Percentiles rank a stretch among this genome's conserved stretches.
Conservation (phyloP, 92 coral and sea anemone genomes). For the Actinernus sp. region DNA sequence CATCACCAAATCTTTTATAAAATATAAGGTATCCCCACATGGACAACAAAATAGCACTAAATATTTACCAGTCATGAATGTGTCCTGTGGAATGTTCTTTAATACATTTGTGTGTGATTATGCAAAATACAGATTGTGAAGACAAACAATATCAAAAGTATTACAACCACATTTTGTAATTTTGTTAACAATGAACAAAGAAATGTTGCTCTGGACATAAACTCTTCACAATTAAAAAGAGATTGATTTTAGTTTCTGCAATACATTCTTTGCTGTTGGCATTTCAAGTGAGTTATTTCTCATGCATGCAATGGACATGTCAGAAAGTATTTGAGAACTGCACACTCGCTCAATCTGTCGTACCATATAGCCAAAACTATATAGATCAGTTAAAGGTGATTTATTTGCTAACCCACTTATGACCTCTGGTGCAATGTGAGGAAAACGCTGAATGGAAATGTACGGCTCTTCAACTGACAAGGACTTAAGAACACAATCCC, state of each 20-base stretch:
- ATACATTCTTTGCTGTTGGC: constrained; percentile 12
- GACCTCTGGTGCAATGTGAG: constrained; percentile 20
- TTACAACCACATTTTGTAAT: no score
- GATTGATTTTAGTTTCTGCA: neutral
- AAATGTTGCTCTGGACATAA: no score
- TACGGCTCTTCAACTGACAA: constrained; percentile 1
- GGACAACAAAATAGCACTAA: no score
- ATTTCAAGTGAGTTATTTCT: constrained; percentile 1
- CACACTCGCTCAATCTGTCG: neutral
- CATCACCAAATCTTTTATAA: no score
- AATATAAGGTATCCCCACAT: no score
- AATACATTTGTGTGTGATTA: no score
- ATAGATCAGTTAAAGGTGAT: constrained; percentile 1
- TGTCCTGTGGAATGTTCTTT: no score
- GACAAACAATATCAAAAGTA: no score
- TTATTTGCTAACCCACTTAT: neutral
- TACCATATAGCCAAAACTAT: constrained; percentile 4
- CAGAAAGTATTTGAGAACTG: neutral
- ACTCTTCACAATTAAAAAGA: no score
- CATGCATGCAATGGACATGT: constrained; percentile 10
- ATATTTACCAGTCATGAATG: no score
- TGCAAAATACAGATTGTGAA: no score
- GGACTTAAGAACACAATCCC: constrained; percentile 1
- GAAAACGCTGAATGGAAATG: neutral
- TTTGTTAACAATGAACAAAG: no score